These are phyloP conservation scores for Osmerus mordax DNA, from an alignment of 2,113 vertebrate species.

Conservation along the genomic window DNA sequence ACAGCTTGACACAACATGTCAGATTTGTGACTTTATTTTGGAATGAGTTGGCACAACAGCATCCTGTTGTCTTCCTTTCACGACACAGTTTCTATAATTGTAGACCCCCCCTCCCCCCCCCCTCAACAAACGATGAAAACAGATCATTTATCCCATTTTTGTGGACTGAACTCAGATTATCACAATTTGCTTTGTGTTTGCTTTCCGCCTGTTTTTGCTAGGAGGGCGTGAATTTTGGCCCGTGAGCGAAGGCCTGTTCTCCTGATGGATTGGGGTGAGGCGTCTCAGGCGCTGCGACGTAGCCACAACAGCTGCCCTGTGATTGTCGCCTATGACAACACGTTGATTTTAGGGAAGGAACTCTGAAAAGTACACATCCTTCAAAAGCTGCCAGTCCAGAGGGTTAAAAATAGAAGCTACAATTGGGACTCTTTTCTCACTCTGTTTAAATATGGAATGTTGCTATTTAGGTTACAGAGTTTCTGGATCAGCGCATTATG, in stretches of 20 bases:
- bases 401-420: constrained; percentile 69
- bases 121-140: constrained; percentile 47
- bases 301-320: constrained; percentile 72
- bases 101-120: constrained; percentile 33
- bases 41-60: constrained; percentile 33
- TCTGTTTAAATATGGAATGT: constrained; percentile 56
- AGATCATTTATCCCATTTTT: constrained; percentile 46
- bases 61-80: constrained; percentile 44
- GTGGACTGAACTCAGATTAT: constrained; percentile 40
- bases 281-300: constrained; percentile 44
- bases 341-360: constrained; percentile 77
- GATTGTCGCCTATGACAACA: constrained; percentile 70
- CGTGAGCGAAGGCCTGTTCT: constrained; percentile 33
- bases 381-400: constrained; percentile 54
- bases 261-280: constrained; percentile 55
- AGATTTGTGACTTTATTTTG: neutral
- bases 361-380: constrained; percentile 77
- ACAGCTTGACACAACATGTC: too few relatives aligned
- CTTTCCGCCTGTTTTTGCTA: constrained; percentile 52
- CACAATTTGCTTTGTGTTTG: constrained; percentile 46
- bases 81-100: constrained; percentile 39
- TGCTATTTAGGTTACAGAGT: constrained; percentile 49
- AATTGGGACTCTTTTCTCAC: constrained; percentile 53
- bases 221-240: constrained; percentile 53
- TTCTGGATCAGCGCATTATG: constrained; percentile 45